phyloP scores from a whole-genome alignment of 1,140 invertebrate species.

The Hermatobates lingyangjiaoensis region DNA sequence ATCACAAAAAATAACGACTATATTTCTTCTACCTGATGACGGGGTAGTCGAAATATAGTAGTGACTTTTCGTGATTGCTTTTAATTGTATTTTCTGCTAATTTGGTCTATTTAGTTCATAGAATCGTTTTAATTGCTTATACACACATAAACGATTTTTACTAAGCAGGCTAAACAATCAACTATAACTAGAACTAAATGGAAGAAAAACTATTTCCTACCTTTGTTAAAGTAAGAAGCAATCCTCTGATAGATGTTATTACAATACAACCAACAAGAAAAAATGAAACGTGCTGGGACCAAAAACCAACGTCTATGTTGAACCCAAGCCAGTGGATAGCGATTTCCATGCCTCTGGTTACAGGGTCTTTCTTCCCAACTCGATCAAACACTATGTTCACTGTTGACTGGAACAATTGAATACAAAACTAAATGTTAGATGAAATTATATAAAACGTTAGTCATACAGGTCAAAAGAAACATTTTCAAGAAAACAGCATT shows the following conservation, averaged over 20 bases:
- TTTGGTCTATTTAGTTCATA: too few species aligned
- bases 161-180: too few species aligned
- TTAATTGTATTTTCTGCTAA: too few species aligned
- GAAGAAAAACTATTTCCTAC: slow-evolving; percentile 29
- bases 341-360: slow-evolving; percentile 91
- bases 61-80: too few species aligned
- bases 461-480: not conserved
- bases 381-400: slow-evolving; percentile 98
- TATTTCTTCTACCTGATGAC: too few species aligned
- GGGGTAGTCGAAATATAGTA: too few species aligned
- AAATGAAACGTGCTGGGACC: slow-evolving; percentile 98
- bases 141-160: too few species aligned
- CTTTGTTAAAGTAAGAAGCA: slow-evolving; percentile 93
- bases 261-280: slow-evolving; percentile 94
- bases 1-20: too few species aligned
- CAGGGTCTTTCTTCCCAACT: slow-evolving; percentile 95
- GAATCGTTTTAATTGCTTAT: too few species aligned
- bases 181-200: too few species aligned
- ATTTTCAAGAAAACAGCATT: too few species aligned
- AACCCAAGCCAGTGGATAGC: slow-evolving; percentile 93
- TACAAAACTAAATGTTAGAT: not conserved
- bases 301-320: slow-evolving; percentile 91
- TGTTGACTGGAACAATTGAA: slow-evolving; percentile 48
- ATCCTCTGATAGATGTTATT: slow-evolving; percentile 88
- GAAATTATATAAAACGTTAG: not conserved